These are phyloP conservation scores for Riparia riparia DNA, from an alignment of 2,113 vertebrate species.

Conservation along the genomic window DNA sequence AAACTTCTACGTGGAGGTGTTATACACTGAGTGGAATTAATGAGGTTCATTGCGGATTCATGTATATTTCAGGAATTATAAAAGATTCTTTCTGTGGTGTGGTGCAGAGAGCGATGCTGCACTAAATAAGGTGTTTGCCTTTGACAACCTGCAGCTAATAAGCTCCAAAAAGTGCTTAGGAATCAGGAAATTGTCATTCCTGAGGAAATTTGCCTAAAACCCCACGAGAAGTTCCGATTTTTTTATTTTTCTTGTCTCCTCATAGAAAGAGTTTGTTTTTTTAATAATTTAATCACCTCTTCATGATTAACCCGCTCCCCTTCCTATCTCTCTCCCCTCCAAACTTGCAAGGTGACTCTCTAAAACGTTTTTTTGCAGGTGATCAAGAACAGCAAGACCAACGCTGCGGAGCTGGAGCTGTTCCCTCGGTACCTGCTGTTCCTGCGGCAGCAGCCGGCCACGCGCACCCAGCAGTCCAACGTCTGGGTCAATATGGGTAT, in stretches of 20 bases:
- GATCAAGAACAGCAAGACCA: constrained; percentile 86
- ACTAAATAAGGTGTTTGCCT: not conserved
- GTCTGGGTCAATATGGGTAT: constrained; percentile 99
- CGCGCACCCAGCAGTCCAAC: constrained; percentile 94
- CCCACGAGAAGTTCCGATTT: not conserved
- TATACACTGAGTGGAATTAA: not conserved
- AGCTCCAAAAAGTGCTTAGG: not conserved
- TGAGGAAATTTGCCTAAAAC: not conserved
- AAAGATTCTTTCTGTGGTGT: not conserved
- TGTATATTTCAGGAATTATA: not conserved
- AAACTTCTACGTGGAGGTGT: not conserved
- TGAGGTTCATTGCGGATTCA: not conserved
- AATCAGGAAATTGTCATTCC: not conserved
- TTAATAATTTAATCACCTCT: not conserved
- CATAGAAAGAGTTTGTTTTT: not conserved
- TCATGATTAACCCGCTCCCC: accelerated
- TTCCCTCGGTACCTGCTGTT: constrained; percentile 95
- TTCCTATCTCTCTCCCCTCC: not conserved
- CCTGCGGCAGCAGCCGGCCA: constrained; percentile 93
- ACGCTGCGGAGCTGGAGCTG: constrained; percentile 89
- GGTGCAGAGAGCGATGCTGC: not conserved
- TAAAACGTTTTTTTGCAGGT: constrained; percentile 77
- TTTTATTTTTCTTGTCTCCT: not conserved
- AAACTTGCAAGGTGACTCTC: not conserved
- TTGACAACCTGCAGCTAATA: not conserved